These are phyloP conservation scores for Choloepus hoffmanni DNA, from an alignment of 2,113 vertebrate genomes.

Conservation along the genomic window DNA sequence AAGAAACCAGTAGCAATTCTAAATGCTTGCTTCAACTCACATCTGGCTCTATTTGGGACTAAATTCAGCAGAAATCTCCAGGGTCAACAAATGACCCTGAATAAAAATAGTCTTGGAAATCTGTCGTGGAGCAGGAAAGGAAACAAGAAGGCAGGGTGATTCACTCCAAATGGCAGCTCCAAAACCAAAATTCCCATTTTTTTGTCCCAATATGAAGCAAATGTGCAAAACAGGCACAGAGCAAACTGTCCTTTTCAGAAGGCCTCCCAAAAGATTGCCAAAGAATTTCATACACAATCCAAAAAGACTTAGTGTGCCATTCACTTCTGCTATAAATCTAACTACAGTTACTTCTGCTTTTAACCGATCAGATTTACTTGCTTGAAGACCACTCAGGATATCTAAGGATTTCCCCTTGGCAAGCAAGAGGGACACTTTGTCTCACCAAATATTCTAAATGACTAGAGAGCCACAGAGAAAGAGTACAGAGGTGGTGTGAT, in stretches of 20 bases:
- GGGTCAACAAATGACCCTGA: conserved; percentile 83
- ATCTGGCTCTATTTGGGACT: conserved; percentile 81
- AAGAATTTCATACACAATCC: conserved; percentile 78
- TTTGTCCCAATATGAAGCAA: conserved; percentile 80
- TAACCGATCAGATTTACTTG: conserved; percentile 14
- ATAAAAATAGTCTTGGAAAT: conserved; percentile 84
- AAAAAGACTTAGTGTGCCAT: conserved; percentile 77
- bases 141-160: conserved; percentile 78
- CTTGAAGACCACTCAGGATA: conserved; percentile 54
- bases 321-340: conserved; percentile 71
- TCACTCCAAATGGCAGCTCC: conserved; percentile 82
- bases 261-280: conserved; percentile 72
- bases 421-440: conserved; percentile 48
- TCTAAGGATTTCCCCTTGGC: background rate
- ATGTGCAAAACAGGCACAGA: conserved; percentile 81
- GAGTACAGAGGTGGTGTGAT: background rate
- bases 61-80: conserved; percentile 80
- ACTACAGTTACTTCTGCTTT: background rate
- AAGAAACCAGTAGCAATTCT: conserved; percentile 61
- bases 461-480: background rate
- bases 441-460: conserved; percentile 52
- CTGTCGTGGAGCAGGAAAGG: conserved; percentile 76
- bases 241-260: conserved; percentile 77
- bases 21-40: conserved; percentile 56
- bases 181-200: conserved; percentile 82